Conservation (phyloP, 2,797 vertebrate species). For the Anniella stebbinsi region DNA sequence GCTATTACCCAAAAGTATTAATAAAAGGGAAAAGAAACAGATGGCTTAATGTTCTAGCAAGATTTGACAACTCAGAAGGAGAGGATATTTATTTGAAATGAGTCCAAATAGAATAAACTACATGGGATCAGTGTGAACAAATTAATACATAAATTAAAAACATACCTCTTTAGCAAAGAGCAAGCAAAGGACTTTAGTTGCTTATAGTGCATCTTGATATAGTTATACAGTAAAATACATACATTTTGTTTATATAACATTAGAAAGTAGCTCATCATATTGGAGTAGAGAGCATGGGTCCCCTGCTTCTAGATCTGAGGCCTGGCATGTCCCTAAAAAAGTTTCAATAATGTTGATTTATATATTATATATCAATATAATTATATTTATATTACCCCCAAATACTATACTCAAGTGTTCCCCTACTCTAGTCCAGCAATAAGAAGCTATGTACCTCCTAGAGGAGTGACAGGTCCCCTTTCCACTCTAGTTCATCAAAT, state of each 20-base stretch:
- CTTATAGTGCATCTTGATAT: background rate
- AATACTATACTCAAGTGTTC: background rate
- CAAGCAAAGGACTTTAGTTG: background rate
- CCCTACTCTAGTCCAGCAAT: background rate
- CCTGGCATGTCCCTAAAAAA: background rate
- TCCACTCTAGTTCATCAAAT: background rate
- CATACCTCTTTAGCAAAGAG: background rate
- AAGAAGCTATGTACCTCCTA: background rate
- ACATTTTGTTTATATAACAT: background rate
- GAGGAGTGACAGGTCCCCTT: background rate
- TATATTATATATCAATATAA: background rate
- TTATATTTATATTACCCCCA: background rate
- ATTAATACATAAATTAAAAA: background rate
- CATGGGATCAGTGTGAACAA: background rate
- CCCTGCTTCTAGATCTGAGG: background rate
- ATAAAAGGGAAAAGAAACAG: conserved; percentile 51
- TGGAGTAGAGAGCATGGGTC: background rate
- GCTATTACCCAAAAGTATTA: conserved; percentile 50
- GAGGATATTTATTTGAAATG: conserved; percentile 23
- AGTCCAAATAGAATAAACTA: conserved; percentile 42
- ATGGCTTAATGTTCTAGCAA: conserved; percentile 16
- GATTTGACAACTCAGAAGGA: conserved; percentile 34
- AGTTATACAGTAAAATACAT: background rate
- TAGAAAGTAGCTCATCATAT: background rate
- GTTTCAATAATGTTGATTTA: background rate